Conservation (phyloP, 1,140 invertebrate genomes). For the Pseudomyrmex cubaensis region DNA sequence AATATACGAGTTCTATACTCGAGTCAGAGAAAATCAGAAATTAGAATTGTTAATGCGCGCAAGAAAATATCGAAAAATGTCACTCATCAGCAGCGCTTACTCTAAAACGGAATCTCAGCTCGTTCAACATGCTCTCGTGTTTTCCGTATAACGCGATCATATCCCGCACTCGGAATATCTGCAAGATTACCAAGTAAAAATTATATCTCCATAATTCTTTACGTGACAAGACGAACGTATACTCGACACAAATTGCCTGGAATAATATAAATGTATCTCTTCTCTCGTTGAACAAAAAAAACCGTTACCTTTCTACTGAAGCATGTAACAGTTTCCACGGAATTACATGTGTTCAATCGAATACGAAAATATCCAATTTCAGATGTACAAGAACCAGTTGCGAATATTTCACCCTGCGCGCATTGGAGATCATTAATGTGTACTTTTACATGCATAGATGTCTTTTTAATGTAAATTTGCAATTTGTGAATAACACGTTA, state of each 20-base stretch:
- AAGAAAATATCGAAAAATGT: background rate
- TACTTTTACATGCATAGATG: too few relatives aligned
- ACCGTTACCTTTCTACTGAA: conserved; percentile 84
- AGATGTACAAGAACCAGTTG: conserved; percentile 83
- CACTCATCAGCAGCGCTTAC: conserved; percentile 71
- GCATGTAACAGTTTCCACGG: conserved; percentile 87
- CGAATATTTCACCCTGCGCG: conserved; percentile 81
- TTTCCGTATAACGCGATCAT: conserved; percentile 87
- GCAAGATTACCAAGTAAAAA: conserved; percentile 38
- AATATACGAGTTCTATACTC: conserved; percentile 79
- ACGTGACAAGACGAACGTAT: background rate
- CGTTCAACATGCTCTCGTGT: conserved; percentile 88
- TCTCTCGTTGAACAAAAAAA: background rate
- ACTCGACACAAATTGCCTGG: too few relatives aligned
- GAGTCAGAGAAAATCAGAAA: background rate
- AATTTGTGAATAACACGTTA: too few relatives aligned
- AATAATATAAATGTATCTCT: too few relatives aligned
- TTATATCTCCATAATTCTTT: background rate
- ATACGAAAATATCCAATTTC: conserved; percentile 86
- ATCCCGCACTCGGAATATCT: conserved; percentile 85
- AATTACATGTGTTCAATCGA: conserved; percentile 85
- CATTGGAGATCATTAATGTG: too few relatives aligned
- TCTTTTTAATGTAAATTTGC: too few relatives aligned
- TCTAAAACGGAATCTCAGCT: conserved; percentile 85
- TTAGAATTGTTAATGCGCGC: background rate